Evolutionary conservation across 1,140 invertebrate genomes (phyloP), one percentile per base, ranked within the genome.

Genomic region (Trachymyrmex septentrionalis): DNA sequence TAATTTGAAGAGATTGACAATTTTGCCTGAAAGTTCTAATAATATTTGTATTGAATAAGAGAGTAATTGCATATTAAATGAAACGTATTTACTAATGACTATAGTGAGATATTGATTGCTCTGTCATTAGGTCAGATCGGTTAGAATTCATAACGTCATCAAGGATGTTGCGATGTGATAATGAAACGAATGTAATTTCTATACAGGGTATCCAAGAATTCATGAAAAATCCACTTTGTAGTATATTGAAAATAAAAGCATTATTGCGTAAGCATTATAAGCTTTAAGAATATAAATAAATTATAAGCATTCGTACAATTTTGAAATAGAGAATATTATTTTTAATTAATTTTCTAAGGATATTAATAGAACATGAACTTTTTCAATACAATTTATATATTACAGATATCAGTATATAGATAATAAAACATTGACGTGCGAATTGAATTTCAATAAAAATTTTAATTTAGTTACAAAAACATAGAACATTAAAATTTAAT

Each of bases 41-140:
- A 67, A 67, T 66, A n/a, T 67, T n/a, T 38, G 10, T 67, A 14
- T 3, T 21, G n/a, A 66, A 34, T 34, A 34, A 34, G 27, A 67
- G n/a, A 21, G 10, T 67, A 44, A 67, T n/a, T 44, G 34, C 64
- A 3, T 66, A 34, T 66, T 38, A 67, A 38, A 67, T 1, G 30
- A 38, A 66, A 66, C 7, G 64, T 30, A n/a, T 67, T 67, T 67
- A 10, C 19, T 67, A 44, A 67, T 67, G 34, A 44, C 10, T 67
- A 44, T 14, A n/a, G 19, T 67, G 34, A 34, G 30, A 67, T 67
- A 21, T 44, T 67, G 34, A 67, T 67, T 67, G 64, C 64, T 34
- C 6, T 12, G 16, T 67, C 64, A 44, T 67, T 44, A 67, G 64
- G 64, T 67, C 64, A 67, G 3, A 66, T 66, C 63, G 63, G 64